A percentile compares a stretch with the other conserved stretches of the same genome.
phyloP scores from a whole-genome alignment of 2,113 vertebrate genomes.

The Trachemys scripta region DNA sequence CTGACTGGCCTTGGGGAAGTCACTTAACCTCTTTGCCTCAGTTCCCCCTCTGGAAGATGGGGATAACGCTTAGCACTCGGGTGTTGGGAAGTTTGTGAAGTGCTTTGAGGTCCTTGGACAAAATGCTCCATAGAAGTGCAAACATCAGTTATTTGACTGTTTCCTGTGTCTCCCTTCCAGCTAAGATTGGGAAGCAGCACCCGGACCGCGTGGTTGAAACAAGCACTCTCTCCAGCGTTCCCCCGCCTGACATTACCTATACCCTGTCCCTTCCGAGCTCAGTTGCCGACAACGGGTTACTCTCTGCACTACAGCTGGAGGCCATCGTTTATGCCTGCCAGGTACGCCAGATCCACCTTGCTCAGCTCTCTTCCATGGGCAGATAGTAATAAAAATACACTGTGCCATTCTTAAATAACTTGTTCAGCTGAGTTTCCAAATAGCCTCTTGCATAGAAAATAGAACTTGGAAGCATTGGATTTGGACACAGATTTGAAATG shows the following conservation, averaged over 20 bases:
- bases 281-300: conserved; percentile 80
- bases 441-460: background rate
- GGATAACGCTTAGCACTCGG: background rate
- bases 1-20: background rate
- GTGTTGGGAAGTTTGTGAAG: accelerated
- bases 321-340: conserved; percentile 97
- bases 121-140: background rate
- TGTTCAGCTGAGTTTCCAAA: background rate
- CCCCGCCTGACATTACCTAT: conserved; percentile 95
- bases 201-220: conserved; percentile 98
- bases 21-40: background rate
- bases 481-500: background rate
- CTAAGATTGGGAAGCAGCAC: conserved; percentile 94
- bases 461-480: background rate
- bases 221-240: conserved; percentile 96
- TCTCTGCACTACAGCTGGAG: conserved; percentile 97
- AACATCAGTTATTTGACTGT: background rate
- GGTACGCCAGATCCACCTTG: conserved; percentile 75
- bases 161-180: conserved; percentile 71
- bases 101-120: background rate
- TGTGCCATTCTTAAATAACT: background rate
- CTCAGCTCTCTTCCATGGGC: background rate
- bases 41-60: background rate
- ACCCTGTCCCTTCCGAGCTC: conserved; percentile 85
- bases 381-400: background rate